Conservation (phyloP, 2,113 vertebrate genomes). For the Pseudorhombus dupliciocellatus region DNA sequence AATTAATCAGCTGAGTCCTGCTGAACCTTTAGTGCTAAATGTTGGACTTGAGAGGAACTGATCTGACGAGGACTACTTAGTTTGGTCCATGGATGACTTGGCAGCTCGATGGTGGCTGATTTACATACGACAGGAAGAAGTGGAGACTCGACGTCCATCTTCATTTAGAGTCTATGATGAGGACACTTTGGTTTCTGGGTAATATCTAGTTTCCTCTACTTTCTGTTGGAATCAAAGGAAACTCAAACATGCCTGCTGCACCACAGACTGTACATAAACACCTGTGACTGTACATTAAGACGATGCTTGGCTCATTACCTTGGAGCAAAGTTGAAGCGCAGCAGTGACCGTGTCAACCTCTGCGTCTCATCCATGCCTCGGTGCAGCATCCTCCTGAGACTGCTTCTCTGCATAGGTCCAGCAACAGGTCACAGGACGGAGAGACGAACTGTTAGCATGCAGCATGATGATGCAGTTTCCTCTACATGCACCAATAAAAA, state of each 20-base stretch:
- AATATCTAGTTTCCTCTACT: background rate
- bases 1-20: slow-evolving; percentile 14
- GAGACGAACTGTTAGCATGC: background rate
- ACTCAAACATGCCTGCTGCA: background rate
- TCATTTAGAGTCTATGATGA: background rate
- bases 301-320: background rate
- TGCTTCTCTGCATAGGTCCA: background rate
- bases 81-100: background rate
- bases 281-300: background rate
- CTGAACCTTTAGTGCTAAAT: slow-evolving; percentile 8
- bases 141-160: background rate
- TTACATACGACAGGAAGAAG: too few species aligned
- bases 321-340: background rate
- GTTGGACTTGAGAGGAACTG: too few species aligned
- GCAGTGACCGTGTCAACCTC: background rate
- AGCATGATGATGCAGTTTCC: slow-evolving; percentile 55
- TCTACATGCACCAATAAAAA: background rate
- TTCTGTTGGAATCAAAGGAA: background rate
- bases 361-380: background rate
- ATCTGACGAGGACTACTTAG: too few species aligned
- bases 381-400: background rate
- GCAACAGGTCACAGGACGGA: background rate
- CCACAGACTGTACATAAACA: too few species aligned
- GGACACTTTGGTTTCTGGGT: background rate
- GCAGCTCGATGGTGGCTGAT: too few species aligned